Base-by-base conservation (phyloP, 1,140 invertebrate genomes). In the Drosophila sucinea region DNA sequence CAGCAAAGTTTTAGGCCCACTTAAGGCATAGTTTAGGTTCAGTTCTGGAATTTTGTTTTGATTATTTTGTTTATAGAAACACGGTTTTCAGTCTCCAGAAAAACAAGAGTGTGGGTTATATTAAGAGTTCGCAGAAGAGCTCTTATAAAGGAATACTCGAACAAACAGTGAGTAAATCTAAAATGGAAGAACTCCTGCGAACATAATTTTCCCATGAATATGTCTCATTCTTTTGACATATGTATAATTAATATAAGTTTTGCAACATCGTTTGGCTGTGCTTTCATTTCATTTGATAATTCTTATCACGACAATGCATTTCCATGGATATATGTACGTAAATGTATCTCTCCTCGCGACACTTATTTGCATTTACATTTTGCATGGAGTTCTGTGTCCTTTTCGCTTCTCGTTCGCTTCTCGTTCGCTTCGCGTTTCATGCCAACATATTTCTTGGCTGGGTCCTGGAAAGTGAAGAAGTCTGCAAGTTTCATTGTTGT, bases 401-500 rank as follows among this genome's bases (percentile, higher is more conserved):
- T 51, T 38, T 38, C 17, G 17, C 17, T 17, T 38, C 35, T 38
- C 35, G 7, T 38, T 38, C 17, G 17, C 17, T 17, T 38, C 35
- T 38, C 35, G 7, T 51, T 51, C 25, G 7, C 23, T 27, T 27
- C 7, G 23, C 44, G 7, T 47, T 47, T 47, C 41, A 8, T 51
- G 44, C 7, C 51, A 32, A 57, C 29, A 57, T 57, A 17, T 57
- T 57, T 33, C 23, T 35, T 33, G 17, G 1, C 17, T 4, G 32
- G 17, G 55, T 35, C 8, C 2, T 47, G 29, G 61, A 35, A 32
- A 30, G 29, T 27, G 7, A 47, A 75, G 51, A 61, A 38, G 73
- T 58, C 62, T 60, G 62, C 60, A 64, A 63, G n/a, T 70, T 70
- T 67, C 60, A 77, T 77, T 77, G 73, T 77, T 73, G 73, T 76